phyloP scores from a whole-genome alignment of 2,113 vertebrate species.

The Atlantisia rogersi region DNA sequence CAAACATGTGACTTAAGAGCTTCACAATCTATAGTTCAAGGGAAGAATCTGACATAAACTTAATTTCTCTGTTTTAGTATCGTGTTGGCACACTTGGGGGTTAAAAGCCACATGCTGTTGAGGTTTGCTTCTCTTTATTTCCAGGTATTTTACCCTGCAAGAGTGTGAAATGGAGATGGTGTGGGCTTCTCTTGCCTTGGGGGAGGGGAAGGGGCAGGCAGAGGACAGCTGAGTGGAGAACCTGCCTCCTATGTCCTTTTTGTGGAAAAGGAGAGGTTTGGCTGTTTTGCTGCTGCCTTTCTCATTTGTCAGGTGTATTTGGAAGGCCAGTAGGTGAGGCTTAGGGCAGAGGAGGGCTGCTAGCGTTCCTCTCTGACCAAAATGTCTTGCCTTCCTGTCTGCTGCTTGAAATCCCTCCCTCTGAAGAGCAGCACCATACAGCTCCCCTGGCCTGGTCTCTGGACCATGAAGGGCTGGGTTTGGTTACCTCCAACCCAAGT shows the following conservation, averaged over 20 bases:
- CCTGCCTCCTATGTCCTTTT: neutral
- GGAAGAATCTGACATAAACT: neutral
- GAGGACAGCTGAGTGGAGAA: neutral
- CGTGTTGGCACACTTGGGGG: neutral
- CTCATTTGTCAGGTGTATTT: neutral
- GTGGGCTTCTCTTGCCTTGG: too few species aligned
- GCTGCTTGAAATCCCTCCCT: neutral
- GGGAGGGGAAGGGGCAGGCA: neutral
- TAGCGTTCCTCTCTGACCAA: neutral
- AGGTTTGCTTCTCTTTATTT: neutral
- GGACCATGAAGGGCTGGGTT: neutral
- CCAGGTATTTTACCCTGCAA: neutral
- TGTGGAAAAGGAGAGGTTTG: neutral
- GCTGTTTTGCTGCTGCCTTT: neutral
- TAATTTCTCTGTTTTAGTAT: neutral
- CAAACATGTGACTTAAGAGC: neutral
- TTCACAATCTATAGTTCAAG: neutral
- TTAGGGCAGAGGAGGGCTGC: neutral
- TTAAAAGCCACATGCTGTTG: neutral
- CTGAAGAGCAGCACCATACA: accelerated
- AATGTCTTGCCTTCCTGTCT: neutral
- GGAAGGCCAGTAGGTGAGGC: neutral
- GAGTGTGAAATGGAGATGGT: neutral
- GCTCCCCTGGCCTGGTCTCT: too few species aligned
- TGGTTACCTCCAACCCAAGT: neutral